These are phyloP conservation scores for Serrognathus titanus DNA, from an alignment of 2,888 invertebrate species.

Conservation along the genomic window DNA sequence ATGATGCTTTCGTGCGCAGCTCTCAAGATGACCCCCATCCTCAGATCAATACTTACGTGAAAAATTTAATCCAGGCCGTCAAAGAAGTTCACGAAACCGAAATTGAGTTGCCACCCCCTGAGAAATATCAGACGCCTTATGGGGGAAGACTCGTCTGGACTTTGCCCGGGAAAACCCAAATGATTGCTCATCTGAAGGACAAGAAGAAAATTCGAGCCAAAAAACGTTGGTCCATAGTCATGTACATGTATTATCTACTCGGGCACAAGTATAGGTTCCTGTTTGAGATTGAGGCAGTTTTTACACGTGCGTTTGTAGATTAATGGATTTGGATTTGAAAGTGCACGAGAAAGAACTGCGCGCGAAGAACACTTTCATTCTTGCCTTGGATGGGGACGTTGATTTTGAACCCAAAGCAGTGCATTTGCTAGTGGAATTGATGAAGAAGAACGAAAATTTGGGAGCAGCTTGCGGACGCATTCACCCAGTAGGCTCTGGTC, in stretches of 20 bases:
- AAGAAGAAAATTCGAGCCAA: slow-evolving; percentile 83
- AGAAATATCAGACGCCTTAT: slow-evolving; percentile 78
- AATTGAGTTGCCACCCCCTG: slow-evolving; percentile 63
- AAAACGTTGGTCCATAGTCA: slow-evolving; percentile 92
- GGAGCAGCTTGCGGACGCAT: slow-evolving; percentile 89
- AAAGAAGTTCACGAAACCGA: slow-evolving; percentile 68
- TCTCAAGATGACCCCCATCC: slow-evolving; percentile 65
- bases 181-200: slow-evolving; percentile 87
- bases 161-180: slow-evolving; percentile 78
- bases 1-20: slow-evolving; percentile 73
- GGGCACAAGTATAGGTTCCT: slow-evolving; percentile 64
- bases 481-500: slow-evolving; percentile 74
- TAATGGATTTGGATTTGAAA: slow-evolving; percentile 36
- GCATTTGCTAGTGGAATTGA: slow-evolving; percentile 74
- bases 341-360: slow-evolving; percentile 47
- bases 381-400: slow-evolving; percentile 86
- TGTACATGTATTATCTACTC: slow-evolving; percentile 92
- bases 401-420: slow-evolving; percentile 82
- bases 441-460: slow-evolving; percentile 75
- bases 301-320: slow-evolving; percentile 22
- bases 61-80: slow-evolving; percentile 66
- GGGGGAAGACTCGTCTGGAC: slow-evolving; percentile 83
- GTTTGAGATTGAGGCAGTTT: neutral
- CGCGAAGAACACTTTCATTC: slow-evolving; percentile 70
- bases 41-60: slow-evolving; percentile 79